phyloP scores from a whole-genome alignment of 2,113 vertebrate genomes.

The Channa maculata region DNA sequence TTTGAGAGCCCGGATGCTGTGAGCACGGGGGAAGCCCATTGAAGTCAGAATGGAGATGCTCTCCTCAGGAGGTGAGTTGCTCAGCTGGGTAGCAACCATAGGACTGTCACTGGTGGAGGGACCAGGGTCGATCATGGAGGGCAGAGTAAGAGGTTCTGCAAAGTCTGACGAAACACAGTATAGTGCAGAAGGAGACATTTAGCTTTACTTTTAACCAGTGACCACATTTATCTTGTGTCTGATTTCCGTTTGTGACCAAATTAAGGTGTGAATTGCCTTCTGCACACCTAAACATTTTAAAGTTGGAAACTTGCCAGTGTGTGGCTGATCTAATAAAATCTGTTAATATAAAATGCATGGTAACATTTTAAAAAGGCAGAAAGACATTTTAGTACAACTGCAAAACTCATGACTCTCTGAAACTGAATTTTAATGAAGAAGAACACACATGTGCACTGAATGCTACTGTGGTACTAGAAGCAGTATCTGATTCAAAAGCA shows the following conservation, averaged over 20 bases:
- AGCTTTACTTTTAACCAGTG: conserved; percentile 3
- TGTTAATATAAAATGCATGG: too few species aligned
- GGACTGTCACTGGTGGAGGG: conserved; percentile 82
- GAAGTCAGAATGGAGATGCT: conserved; percentile 93
- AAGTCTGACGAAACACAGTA: conserved; percentile 85
- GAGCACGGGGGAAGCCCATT: conserved; percentile 95
- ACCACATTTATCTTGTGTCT: background rate
- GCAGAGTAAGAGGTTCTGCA: conserved; percentile 89
- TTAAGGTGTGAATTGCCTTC: background rate
- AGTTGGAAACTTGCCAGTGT: background rate
- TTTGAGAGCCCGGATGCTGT: conserved; percentile 90
- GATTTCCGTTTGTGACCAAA: background rate
- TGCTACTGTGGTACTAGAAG: background rate
- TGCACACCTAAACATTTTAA: background rate
- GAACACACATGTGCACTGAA: background rate
- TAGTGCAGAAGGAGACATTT: background rate
- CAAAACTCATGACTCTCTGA: background rate
- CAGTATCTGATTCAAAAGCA: background rate
- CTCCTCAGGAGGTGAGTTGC: conserved; percentile 94
- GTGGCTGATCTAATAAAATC: too few species aligned
- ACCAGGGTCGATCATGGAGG: conserved; percentile 86
- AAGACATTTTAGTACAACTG: background rate
- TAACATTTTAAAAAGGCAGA: too few species aligned
- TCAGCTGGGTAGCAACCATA: conserved; percentile 75
- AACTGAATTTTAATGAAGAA: background rate